phyloP scores from a whole-genome alignment of 2,797 vertebrate species.

The Leuciscus waleckii region DNA sequence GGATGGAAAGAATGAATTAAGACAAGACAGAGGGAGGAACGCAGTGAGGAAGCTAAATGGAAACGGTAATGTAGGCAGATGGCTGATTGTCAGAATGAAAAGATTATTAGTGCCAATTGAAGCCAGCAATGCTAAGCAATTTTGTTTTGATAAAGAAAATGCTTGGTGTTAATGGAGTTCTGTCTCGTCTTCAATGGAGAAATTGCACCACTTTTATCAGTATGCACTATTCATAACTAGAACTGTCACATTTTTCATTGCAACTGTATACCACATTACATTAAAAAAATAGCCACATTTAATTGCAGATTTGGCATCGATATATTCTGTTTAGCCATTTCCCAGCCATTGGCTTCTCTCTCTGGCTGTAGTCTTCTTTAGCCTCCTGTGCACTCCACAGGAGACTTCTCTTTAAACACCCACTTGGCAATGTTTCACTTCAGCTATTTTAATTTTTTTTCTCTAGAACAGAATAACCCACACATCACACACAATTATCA shows the following conservation, averaged over 20 bases:
- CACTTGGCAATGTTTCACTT: slow-evolving; percentile 35
- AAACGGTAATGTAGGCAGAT: slow-evolving; percentile 12
- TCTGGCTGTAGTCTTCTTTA: background rate
- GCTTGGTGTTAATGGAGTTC: background rate
- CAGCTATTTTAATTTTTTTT: background rate
- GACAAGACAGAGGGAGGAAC: background rate
- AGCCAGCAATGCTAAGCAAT: background rate
- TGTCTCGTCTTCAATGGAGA: background rate
- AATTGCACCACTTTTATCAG: background rate
- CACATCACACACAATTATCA: slow-evolving; percentile 25
- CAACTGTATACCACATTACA: background rate
- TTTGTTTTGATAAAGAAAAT: slow-evolving; percentile 17
- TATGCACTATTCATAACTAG: background rate
- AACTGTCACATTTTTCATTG: background rate
- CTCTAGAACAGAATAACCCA: slow-evolving; percentile 1
- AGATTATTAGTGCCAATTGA: slow-evolving; percentile 10
- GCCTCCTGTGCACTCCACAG: slow-evolving; percentile 18
- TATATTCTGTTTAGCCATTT: slow-evolving; percentile 2
- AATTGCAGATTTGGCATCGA: slow-evolving; percentile 2
- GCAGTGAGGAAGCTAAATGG: background rate
- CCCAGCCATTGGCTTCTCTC: slow-evolving; percentile 14
- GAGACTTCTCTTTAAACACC: slow-evolving; percentile 26
- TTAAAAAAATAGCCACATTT: background rate
- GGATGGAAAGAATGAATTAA: slow-evolving; percentile 26
- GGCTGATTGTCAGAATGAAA: slow-evolving; percentile 31